Conservation (phyloP, 2,888 invertebrate species). For the Lasioglossum figueresi region DNA sequence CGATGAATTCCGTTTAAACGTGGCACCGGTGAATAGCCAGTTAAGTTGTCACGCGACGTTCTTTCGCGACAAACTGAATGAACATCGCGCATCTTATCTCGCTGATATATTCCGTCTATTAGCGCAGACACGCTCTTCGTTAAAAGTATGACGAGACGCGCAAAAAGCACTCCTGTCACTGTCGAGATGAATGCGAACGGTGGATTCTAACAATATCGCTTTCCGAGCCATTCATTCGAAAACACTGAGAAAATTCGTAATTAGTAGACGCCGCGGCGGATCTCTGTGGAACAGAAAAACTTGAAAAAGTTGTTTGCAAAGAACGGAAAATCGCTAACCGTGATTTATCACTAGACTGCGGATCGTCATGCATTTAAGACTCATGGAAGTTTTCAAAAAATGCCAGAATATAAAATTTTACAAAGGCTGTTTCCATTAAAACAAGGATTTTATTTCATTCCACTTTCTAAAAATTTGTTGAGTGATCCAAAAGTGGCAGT, state of each 20-base stretch:
- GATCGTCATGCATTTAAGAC: too few species aligned
- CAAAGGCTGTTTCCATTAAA: too few species aligned
- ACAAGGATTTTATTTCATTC: too few species aligned
- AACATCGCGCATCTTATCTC: slow-evolving; percentile 45
- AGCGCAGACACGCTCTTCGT: slow-evolving; percentile 40
- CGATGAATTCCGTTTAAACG: slow-evolving; percentile 48
- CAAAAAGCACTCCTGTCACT: background rate
- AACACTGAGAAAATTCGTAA: background rate
- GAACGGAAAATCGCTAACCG: background rate
- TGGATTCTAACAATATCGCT: background rate
- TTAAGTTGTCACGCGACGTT: slow-evolving; percentile 55
- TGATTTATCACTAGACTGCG: too few species aligned
- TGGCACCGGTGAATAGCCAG: slow-evolving; percentile 23
- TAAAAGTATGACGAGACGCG: slow-evolving; percentile 16
- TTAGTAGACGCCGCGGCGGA: background rate
- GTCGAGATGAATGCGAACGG: background rate
- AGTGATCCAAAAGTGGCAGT: too few species aligned
- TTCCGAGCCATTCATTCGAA: background rate
- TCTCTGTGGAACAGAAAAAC: background rate
- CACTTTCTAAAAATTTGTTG: too few species aligned
- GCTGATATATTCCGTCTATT: slow-evolving; percentile 42
- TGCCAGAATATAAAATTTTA: too few species aligned
- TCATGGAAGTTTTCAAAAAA: too few species aligned
- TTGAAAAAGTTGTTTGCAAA: background rate
- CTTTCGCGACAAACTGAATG: slow-evolving; percentile 17